Conservation (phyloP, 1,140 invertebrate species). For the Musca vetustissima region DNA sequence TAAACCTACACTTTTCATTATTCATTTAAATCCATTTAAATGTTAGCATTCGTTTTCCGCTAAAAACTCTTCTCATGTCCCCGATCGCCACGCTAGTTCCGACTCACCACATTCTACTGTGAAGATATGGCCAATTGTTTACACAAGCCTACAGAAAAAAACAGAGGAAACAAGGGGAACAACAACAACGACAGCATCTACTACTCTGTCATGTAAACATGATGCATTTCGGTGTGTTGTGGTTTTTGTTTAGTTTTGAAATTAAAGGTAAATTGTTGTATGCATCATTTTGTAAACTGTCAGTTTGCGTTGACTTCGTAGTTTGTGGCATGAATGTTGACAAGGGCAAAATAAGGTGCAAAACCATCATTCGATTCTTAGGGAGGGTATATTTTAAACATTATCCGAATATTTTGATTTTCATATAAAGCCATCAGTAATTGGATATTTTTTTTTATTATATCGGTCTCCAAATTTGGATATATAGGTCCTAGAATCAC, state of each 20-base stretch:
- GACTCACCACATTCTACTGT: not conserved
- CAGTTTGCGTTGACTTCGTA: conserved; percentile 16
- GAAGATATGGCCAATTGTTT: not conserved
- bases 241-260: conserved; percentile 22
- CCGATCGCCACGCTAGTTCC: not conserved
- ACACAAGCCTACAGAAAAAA: not conserved
- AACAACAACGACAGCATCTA: not conserved
- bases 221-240: conserved; percentile 21
- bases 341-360: too few species aligned
- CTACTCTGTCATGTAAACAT: conserved; percentile 17
- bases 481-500: too few species aligned
- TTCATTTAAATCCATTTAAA: conserved; percentile 15
- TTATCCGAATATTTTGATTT: too few species aligned
- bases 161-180: too few species aligned
- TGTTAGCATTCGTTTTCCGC: not conserved
- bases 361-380: too few species aligned
- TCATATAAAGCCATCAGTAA: too few species aligned
- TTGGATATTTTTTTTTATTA: too few species aligned
- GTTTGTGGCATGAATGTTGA: conserved; percentile 10
- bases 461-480: too few species aligned
- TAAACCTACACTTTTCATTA: conserved; percentile 10
- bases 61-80: not conserved
- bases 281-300: conserved; percentile 23
- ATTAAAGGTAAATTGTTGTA: conserved; percentile 23
- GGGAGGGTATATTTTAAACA: too few species aligned